Conservation (phyloP, 2,797 vertebrate species). For the Mormyrus proboscirostris region DNA sequence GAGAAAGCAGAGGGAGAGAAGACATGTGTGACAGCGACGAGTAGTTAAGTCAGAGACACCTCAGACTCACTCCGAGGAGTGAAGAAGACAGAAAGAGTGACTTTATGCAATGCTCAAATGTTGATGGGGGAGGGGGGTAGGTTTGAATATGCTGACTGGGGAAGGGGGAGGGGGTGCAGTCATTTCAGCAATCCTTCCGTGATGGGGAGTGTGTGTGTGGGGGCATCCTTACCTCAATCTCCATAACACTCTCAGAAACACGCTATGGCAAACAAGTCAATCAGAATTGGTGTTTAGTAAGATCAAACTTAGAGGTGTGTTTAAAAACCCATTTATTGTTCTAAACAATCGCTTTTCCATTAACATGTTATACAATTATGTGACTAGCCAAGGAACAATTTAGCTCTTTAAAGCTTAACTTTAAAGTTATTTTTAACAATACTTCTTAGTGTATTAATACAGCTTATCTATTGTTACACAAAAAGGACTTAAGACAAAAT, state of each 20-base stretch:
- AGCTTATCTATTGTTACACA: conserved; percentile 81
- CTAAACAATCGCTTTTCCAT: conserved; percentile 78
- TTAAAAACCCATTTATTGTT: conserved; percentile 91
- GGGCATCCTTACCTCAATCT: conserved; percentile 96
- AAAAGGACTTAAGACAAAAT: conserved; percentile 71
- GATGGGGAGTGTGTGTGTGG: conserved; percentile 64
- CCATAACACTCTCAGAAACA: conserved; percentile 94
- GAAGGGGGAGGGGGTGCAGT: conserved; percentile 72
- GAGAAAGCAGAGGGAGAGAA: conserved; percentile 53
- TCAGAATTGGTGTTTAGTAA: conserved; percentile 94
- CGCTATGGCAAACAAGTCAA: conserved; percentile 86
- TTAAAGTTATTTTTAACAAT: conserved; percentile 86
- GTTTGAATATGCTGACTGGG: conserved; percentile 74
- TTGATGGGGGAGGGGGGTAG: conserved; percentile 57
- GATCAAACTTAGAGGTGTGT: conserved; percentile 87
- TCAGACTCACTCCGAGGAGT: conserved; percentile 73
- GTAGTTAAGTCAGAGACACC: conserved; percentile 73
- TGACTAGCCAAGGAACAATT: conserved; percentile 83
- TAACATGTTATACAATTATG: conserved; percentile 85
- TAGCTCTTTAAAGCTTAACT: conserved; percentile 68
- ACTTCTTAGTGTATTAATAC: conserved; percentile 75
- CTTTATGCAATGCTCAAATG: conserved; percentile 74
- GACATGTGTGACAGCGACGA: conserved; percentile 82
- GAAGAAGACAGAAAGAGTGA: conserved; percentile 82
- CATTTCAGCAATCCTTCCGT: conserved; percentile 72